Base-by-base conservation (phyloP, 2,113 vertebrate genomes). In the Telmatochromis sp. region DNA sequence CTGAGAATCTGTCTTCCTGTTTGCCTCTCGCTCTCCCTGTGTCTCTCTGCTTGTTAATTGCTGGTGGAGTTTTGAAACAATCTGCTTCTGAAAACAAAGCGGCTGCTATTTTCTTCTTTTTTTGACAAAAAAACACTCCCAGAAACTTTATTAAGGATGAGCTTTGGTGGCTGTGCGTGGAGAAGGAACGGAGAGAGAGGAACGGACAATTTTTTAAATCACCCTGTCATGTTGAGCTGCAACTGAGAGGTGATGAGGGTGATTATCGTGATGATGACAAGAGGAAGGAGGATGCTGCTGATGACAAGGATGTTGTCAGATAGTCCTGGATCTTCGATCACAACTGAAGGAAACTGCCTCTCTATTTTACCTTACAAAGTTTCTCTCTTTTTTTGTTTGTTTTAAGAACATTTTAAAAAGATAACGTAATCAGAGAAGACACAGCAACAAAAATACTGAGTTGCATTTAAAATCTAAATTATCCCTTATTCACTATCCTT, bases 11-110 rank as follows among this genome's bases (percentile, higher is more conserved):
- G 91, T 93, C 94, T 91, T 87, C 87, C 86, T 91, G 79, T 91
- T 90, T 91, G 85, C 89, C 82, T 82, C 82, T 86, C 79, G 54
- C 85, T 91, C 92, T 87, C 81, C 26, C 80, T 37, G n/a, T 81
- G 68, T 90, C 85, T 84, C 57, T 60, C 28, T 81, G 82, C 90
- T 93, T 93, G 91, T 94, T 96, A 97, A 96, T 96, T 96, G 95
- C 91, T 91, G 88, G 86, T 86, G 86, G 89, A 93, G 91, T 83
- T 94, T 90, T 92, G 83, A 94, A 78, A 95, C 90, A 90, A 91
- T 87, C 93, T 94, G 88, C 86, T 88, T 89, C 70, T 90, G 65
- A 93, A 89, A 92, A 90, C 87, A 93, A 96, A 95, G 91, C 93
- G 88, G 88, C 58, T 55, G 73, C 88, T 75, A 31, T 87, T 47